phyloP scores from a whole-genome alignment of 2,888 invertebrate species.

The Hipparchia semele region DNA sequence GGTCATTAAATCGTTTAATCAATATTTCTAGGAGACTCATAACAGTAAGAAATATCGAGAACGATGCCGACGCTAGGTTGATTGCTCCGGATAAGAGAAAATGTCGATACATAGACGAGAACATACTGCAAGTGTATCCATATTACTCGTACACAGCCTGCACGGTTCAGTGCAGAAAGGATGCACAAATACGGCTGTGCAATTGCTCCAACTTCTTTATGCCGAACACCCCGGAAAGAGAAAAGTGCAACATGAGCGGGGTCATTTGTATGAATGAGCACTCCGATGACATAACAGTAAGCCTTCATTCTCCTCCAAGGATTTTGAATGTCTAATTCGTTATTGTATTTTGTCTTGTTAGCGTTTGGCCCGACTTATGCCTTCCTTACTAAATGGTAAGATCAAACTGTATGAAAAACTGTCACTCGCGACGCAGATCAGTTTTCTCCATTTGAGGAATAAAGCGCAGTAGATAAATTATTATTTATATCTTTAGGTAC shows the following conservation, averaged over 20 bases:
- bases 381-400: no score
- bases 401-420: not conserved
- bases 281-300: slow-evolving; percentile 18
- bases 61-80: slow-evolving; percentile 85
- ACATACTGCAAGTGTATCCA: slow-evolving; percentile 80
- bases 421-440: not conserved
- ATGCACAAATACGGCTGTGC: slow-evolving; percentile 85
- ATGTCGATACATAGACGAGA: slow-evolving; percentile 89
- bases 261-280: slow-evolving; percentile 85
- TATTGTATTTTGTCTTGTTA: not conserved
- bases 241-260: slow-evolving; percentile 86
- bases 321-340: no score
- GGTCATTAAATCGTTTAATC: not conserved
- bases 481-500: slow-evolving; percentile 51
- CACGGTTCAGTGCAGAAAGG: slow-evolving; percentile 88
- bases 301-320: not conserved
- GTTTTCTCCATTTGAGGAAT: no score
- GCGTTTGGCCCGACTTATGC: no score
- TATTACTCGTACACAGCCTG: slow-evolving; percentile 89
- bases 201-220: slow-evolving; percentile 88
- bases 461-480: no score
- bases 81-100: slow-evolving; percentile 86
- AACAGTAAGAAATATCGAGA: slow-evolving; percentile 85
- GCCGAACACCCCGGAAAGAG: slow-evolving; percentile 83
- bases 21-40: slow-evolving; percentile 64